phyloP scores from a whole-genome alignment of 1,140 invertebrate species.

The Gonioctena quinquepunctata region DNA sequence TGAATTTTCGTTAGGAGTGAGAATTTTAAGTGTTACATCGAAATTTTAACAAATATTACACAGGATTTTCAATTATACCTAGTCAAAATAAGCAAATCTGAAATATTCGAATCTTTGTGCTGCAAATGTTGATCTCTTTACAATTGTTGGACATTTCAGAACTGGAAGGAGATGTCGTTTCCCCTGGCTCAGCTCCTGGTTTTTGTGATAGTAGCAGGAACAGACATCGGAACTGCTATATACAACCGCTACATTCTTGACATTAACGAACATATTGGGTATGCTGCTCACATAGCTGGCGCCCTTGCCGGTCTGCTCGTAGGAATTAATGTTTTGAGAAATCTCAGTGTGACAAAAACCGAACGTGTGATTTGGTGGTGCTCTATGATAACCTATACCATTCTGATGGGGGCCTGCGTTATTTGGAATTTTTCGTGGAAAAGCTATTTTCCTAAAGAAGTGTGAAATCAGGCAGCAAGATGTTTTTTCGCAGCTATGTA shows the following conservation, averaged over 20 bases:
- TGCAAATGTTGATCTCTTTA: too few relatives aligned
- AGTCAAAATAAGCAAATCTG: too few relatives aligned
- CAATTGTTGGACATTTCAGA: conserved; percentile 64
- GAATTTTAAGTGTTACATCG: not conserved
- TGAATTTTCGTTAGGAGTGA: not conserved
- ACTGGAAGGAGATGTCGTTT: conserved; percentile 92
- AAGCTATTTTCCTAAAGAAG: conserved; percentile 30
- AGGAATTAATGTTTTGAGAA: conserved; percentile 88
- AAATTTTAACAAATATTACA: not conserved
- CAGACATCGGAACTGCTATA: conserved; percentile 76
- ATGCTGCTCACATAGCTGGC: conserved; percentile 87
- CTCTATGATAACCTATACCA: conserved; percentile 74
- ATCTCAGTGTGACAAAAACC: conserved; percentile 84
- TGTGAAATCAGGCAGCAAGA: not conserved
- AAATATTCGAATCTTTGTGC: too few relatives aligned
- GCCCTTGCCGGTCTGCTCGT: conserved; percentile 83
- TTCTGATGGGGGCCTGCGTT: conserved; percentile 68
- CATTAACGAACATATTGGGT: conserved; percentile 75
- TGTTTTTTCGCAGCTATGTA: not conserved
- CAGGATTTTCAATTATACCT: not conserved
- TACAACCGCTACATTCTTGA: conserved; percentile 74
- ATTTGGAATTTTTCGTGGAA: conserved; percentile 34
- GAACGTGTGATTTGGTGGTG: conserved; percentile 83
- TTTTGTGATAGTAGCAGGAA: conserved; percentile 72
- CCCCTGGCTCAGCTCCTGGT: conserved; percentile 78